A percentile compares a stretch with the other conserved stretches of the same genome.
Evolutionary conservation across 2,888 invertebrate species (phyloP).

Genomic region (Steinernema scapterisci): DNA sequence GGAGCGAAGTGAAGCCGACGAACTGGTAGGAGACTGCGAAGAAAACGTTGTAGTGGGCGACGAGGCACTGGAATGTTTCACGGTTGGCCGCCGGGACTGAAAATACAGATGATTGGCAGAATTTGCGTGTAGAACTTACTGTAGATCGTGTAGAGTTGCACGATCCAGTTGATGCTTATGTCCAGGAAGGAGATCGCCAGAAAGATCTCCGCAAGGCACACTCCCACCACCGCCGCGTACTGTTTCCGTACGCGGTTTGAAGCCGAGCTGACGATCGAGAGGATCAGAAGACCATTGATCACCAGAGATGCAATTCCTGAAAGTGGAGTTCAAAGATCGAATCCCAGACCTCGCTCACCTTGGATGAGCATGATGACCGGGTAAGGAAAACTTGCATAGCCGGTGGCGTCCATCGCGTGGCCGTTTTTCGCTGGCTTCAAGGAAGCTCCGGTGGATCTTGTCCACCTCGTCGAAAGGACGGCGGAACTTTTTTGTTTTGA

Average conservation of each 20-base stretch:
- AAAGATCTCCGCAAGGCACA: background rate
- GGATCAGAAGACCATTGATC: background rate
- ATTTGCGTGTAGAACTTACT: background rate
- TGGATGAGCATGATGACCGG: conserved; percentile 1
- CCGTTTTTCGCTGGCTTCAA: background rate
- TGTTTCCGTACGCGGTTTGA: conserved; percentile 17
- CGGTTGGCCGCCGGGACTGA: background rate
- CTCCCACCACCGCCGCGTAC: conserved; percentile 8
- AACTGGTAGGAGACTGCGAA: conserved; percentile 26
- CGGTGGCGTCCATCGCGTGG: background rate
- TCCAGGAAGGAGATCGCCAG: background rate
- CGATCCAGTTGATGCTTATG: conserved; percentile 17
- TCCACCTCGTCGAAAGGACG: background rate
- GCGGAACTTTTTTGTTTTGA: conserved; percentile 11
- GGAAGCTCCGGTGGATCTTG: background rate
- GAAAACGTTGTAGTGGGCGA: background rate
- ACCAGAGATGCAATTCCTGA: background rate
- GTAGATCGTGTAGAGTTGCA: background rate
- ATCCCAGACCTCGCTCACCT: background rate
- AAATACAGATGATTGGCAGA: background rate
- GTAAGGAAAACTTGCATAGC: background rate
- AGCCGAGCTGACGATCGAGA: background rate
- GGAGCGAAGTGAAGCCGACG: background rate
- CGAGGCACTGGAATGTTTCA: conserved; percentile 9
- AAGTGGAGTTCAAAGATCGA: background rate